Percentiles rank a stretch among this genome's conserved stretches.
Evolutionary conservation across 2,797 vertebrate genomes (phyloP).

Genomic region (Trematomus bernacchii): DNA sequence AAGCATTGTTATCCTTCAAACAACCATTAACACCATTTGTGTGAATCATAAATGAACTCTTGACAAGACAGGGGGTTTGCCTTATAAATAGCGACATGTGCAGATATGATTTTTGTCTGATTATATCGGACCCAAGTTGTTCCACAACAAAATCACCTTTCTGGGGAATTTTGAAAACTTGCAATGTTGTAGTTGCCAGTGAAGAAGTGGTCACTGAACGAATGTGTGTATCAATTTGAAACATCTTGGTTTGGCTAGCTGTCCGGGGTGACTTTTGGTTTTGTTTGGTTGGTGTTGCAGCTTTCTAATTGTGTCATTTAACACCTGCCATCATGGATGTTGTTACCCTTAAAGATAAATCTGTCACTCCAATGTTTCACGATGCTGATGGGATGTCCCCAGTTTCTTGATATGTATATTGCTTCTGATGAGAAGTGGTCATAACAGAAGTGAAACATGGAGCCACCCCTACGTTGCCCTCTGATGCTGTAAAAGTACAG

Average conservation of each 20-base stretch:
- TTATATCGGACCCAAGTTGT: background rate
- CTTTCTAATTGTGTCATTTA: constrained; percentile 11
- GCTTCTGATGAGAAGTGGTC: constrained; percentile 26
- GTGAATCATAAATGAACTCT: background rate
- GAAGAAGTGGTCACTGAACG: constrained; percentile 18
- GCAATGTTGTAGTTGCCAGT: background rate
- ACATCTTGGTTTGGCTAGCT: background rate
- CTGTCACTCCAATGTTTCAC: background rate
- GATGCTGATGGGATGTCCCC: constrained; percentile 39
- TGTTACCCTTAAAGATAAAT: constrained; percentile 28
- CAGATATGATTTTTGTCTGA: background rate
- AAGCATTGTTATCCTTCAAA: background rate
- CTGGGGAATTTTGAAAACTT: constrained; percentile 9
- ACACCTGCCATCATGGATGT: constrained; percentile 1
- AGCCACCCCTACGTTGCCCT: constrained; percentile 65
- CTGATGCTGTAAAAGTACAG: constrained; percentile 32
- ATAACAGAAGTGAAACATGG: constrained; percentile 75
- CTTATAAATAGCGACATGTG: background rate
- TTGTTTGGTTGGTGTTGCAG: background rate
- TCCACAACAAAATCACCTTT: background rate
- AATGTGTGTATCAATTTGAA: constrained; percentile 1
- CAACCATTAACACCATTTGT: background rate
- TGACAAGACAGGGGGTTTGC: background rate
- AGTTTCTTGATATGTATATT: constrained; percentile 8
- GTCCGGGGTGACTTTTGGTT: background rate